These are phyloP conservation scores for Ectobius pallidus DNA, from an alignment of 2,888 invertebrate species.

Conservation along the genomic window DNA sequence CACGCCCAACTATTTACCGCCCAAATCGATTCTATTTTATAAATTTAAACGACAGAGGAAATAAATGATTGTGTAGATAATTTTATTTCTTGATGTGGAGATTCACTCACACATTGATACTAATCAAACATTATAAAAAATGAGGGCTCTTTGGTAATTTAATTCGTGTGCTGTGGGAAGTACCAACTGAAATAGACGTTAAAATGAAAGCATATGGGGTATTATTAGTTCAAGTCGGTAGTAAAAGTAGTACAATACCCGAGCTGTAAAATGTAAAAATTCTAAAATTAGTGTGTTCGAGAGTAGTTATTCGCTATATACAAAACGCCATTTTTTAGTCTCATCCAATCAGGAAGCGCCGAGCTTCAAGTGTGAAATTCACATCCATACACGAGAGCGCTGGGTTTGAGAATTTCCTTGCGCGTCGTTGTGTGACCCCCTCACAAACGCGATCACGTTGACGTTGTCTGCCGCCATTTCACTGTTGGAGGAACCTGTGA, in stretches of 20 bases:
- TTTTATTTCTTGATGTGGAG: too few species aligned
- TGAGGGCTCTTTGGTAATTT: too few species aligned
- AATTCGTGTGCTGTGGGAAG: too few species aligned
- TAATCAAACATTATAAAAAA: too few species aligned
- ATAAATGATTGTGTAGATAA: too few species aligned
- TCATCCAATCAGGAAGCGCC: constrained; percentile 11
- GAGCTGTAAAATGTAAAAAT: too few species aligned
- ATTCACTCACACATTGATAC: too few species aligned
- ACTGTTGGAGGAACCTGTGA: constrained; percentile 59
- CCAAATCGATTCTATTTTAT: background rate
- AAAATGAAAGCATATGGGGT: too few species aligned
- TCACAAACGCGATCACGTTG: constrained; percentile 54
- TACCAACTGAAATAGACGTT: too few species aligned
- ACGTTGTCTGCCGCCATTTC: constrained; percentile 68
- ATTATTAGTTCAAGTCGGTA: too few species aligned
- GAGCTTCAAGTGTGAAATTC: background rate
- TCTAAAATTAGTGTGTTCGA: background rate
- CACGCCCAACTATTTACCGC: constrained; percentile 12
- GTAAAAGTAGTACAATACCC: too few species aligned
- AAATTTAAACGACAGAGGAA: background rate
- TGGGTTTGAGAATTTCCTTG: constrained; percentile 62
- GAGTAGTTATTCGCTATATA: background rate
- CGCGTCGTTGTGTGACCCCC: constrained; percentile 82
- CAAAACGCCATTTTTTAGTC: constrained; percentile 1
- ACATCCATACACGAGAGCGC: background rate